Base-by-base conservation (phyloP, 2,797 vertebrate species). In the Sternarchorhynchus goeldii region DNA sequence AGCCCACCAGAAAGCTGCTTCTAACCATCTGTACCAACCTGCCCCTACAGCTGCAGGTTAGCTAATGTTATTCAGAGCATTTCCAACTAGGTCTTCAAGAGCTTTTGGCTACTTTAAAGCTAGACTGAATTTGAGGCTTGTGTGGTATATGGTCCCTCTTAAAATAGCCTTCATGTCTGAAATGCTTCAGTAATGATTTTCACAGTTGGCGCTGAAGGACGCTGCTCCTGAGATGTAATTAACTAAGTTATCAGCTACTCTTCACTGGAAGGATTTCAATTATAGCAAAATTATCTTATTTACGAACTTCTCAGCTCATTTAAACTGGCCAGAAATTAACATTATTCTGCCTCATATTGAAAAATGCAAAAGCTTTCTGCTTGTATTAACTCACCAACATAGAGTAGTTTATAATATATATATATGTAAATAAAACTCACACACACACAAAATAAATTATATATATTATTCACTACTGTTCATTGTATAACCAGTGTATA, bases 31-130 rank as follows among this genome's bases (percentile, higher is more conserved):
- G 93, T 91, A 93, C 94, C 89, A 96, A 97, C 91, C 94, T 98
- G 72, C 96, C 96, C 39, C 86, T 95, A 84, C 95, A 97, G 89
- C 96, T 98, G 84, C 94, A 96, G 95, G 96, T 98, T 82, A 92
- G 90, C 66, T 41, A 69, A 21, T 17, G 60, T 73, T 69, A 55
- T 65, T 58, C 63, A 10, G 31, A 71, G 18, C 59, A 76, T 71
- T 66, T 21, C 58, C 59, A 58, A 53, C 34, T 56, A 69, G 75
- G 58, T 36, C 10, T 71, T 32, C 29, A 62, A 45, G 64, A 31
- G 34, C 20, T 36, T 63, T 73, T 69, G 41, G 34, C 75, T 75
- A 7, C 50, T 76, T 57, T 50, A 50, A 60, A 75, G 70, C 53
- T 56, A 45, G 65, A 60, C 73, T 62, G 20, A 75, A 75, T 39